These are phyloP conservation scores for Sebastes matsubarae DNA, from an alignment of 2,797 vertebrate species.

Conservation along the genomic window DNA sequence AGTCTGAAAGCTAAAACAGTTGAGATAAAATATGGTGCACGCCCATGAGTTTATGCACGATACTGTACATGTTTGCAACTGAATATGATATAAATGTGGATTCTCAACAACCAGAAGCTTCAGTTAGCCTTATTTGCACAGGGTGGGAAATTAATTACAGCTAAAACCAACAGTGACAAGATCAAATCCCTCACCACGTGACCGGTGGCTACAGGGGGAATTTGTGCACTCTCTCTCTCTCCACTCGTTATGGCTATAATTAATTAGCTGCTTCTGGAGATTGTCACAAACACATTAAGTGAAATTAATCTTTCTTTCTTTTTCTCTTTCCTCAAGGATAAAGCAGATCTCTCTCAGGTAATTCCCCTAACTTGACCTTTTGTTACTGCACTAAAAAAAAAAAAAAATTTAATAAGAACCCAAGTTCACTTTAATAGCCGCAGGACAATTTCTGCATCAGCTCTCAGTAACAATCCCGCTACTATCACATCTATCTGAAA, in stretches of 20 bases:
- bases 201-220: slow-evolving; percentile 49
- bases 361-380: slow-evolving; percentile 43
- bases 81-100: neutral
- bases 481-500: slow-evolving; percentile 48
- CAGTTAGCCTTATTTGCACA: slow-evolving; percentile 41
- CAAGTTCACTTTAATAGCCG: slow-evolving; percentile 38
- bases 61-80: neutral
- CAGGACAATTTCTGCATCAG: slow-evolving; percentile 40
- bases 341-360: slow-evolving; percentile 56
- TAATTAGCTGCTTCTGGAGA: slow-evolving; percentile 64
- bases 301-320: slow-evolving; percentile 52
- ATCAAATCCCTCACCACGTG: slow-evolving; percentile 67
- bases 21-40: neutral
- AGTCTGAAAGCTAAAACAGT: neutral
- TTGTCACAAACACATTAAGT: slow-evolving; percentile 50
- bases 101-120: slow-evolving; percentile 27
- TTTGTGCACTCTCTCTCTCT: slow-evolving; percentile 12
- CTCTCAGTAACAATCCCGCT: slow-evolving; percentile 45
- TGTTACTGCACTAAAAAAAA: neutral
- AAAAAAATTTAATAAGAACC: slow-evolving; percentile 38
- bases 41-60: neutral
- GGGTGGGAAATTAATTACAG: slow-evolving; percentile 69
- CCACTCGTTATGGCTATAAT: slow-evolving; percentile 63
- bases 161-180: slow-evolving; percentile 69
- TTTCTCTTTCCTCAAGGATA: slow-evolving; percentile 51